Evolutionary conservation across 2,888 invertebrate species (phyloP), one percentile per base, ranked within the genome.

Genomic region (Hydriomena furcata): DNA sequence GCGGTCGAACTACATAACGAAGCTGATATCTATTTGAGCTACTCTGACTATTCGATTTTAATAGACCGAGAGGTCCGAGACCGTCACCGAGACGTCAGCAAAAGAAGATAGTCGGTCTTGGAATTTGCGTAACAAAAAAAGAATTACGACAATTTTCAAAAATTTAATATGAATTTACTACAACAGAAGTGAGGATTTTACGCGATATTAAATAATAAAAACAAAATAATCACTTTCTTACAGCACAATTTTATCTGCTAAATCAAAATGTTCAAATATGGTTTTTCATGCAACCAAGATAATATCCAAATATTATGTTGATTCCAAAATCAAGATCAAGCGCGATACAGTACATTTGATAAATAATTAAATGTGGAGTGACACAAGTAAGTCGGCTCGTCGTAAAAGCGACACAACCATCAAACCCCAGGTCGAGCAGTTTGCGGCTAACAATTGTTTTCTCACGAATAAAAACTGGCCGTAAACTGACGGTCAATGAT

Each of bases 391-490:
- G 52, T 32, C 43, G 32, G 36, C 27, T 40, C 58, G 49, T 60
- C 57, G 49, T 53, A 53, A 55, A 61, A 50, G 57, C 57, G 53
- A 60, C 53, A 51, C 45, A 49, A 55, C 54, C 60, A 73, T 73
- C 73, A 76, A 45, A 51, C 44, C 28, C 71, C 65, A 71, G 66
- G 43, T 49, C 55, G 63, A 66, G 52, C 74, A 65, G 64, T 76
- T 80, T 75, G 81, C 71, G 72, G 79, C 57, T 65, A 70, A 74
- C 84, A 79, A 87, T 85, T 84, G 87, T 85, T 85, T 81, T 79
- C 78, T 78, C 79, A 78, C 77, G 72, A 73, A 76, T 82, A 82
- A 84, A 82, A 81, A 71, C 61, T 31, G 63, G 69, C 61, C 64
- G 65, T 80, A 76, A 81, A 83, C 63, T 66, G 68, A 63, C 68